Percentiles rank a stretch among this genome's conserved stretches.
Evolutionary conservation across 2,888 invertebrate genomes (phyloP).

Genomic region (Doris montereyensis): DNA sequence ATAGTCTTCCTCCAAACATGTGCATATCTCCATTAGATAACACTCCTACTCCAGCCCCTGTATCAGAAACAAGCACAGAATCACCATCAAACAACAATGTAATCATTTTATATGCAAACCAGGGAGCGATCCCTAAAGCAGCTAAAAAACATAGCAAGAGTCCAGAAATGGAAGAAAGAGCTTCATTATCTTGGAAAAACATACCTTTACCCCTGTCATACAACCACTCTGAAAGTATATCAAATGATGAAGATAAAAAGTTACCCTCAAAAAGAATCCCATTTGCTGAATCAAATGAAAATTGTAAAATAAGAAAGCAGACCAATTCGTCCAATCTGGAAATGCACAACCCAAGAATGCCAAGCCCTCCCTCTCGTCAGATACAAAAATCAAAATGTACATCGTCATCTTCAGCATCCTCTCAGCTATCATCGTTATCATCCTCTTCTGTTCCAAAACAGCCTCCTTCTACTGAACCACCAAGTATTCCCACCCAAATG

Average conservation of each 20-base stretch:
- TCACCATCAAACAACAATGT: no score
- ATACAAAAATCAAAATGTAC: not conserved
- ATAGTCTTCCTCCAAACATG: not conserved
- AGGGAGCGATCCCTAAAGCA: conserved; percentile 35
- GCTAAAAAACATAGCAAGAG: not conserved
- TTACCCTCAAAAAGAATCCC: conserved; percentile 44
- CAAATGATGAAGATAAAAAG: conserved; percentile 40
- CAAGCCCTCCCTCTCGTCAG: not conserved
- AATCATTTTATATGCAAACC: conserved; percentile 10
- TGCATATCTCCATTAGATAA: no score
- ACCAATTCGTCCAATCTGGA: no score
- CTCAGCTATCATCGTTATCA: not conserved
- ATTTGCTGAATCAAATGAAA: conserved; percentile 28
- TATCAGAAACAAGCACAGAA: no score
- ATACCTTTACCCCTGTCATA: conserved; percentile 44
- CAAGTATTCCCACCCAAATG: no score
- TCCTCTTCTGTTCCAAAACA: not conserved
- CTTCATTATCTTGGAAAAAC: conserved; percentile 44
- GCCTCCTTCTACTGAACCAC: conserved; percentile 22
- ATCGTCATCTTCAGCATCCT: not conserved
- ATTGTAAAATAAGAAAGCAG: no score
- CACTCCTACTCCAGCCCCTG: no score
- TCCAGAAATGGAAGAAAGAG: not conserved
- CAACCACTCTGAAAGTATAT: conserved; percentile 45
- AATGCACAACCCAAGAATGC: not conserved